These are phyloP conservation scores for Ispidina picta DNA, from an alignment of 2,797 vertebrate genomes.

Conservation along the genomic window DNA sequence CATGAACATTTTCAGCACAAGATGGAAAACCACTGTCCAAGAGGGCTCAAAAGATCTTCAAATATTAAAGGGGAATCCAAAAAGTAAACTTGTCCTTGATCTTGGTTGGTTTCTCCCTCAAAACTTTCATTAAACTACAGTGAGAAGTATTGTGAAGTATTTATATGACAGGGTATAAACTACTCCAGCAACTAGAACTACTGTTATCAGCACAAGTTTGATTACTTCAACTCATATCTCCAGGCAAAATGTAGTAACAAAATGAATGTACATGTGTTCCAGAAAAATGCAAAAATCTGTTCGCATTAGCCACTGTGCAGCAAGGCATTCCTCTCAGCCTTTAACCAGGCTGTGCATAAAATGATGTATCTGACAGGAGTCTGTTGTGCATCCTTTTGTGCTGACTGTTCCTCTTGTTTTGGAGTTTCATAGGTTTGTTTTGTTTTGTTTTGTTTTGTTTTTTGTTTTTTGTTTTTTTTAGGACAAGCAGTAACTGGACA, in stretches of 20 bases:
- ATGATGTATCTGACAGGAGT: slow-evolving; percentile 16
- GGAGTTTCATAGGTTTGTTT: too few relatives aligned
- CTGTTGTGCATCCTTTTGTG: background rate
- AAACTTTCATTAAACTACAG: background rate
- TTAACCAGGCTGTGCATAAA: background rate
- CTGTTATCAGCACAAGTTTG: background rate
- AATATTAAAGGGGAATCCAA: background rate
- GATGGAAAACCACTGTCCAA: background rate
- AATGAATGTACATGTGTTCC: background rate
- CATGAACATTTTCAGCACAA: background rate
- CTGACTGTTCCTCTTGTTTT: background rate
- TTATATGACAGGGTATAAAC: background rate
- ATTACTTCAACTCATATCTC: slow-evolving; percentile 46
- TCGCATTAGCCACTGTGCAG: background rate
- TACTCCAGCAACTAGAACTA: background rate
- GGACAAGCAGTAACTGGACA: too few relatives aligned
- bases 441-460: too few relatives aligned
- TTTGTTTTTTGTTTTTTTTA: too few relatives aligned
- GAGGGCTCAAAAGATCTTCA: background rate
- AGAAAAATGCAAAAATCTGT: background rate
- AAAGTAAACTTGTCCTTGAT: background rate
- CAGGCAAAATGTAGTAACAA: background rate
- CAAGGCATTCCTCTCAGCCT: slow-evolving; percentile 18
- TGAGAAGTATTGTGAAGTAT: background rate
- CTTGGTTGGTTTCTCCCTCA: background rate